Conservation (phyloP, 2,797 vertebrate genomes). For the Tauraco hartlaubi region DNA sequence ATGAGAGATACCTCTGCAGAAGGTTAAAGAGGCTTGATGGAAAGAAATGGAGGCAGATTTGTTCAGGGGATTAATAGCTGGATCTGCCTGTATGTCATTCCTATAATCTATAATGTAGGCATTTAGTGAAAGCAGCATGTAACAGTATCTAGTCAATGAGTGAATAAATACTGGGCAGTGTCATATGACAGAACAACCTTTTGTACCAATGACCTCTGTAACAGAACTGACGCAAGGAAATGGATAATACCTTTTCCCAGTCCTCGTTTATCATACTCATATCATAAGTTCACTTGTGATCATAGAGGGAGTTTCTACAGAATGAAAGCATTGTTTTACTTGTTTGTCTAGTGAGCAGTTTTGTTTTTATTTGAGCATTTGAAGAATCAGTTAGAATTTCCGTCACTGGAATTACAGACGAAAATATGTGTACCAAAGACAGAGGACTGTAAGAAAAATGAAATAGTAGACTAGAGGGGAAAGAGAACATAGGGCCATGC, state of each 20-base stretch:
- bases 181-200: background rate
- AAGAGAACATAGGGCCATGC: background rate
- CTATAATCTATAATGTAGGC: background rate
- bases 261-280: background rate
- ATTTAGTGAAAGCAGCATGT: background rate
- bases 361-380: background rate
- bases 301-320: background rate
- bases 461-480: background rate
- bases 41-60: conserved; percentile 9
- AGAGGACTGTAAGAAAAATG: background rate
- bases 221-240: background rate
- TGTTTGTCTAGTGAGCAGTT: background rate
- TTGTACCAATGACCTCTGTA: background rate
- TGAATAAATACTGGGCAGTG: background rate
- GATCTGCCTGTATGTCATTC: background rate
- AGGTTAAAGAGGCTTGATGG: background rate
- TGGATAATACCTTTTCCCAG: background rate
- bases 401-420: background rate
- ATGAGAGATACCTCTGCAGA: background rate
- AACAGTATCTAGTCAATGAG: background rate
- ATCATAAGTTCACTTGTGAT: background rate
- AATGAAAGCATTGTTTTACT: background rate
- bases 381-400: background rate
- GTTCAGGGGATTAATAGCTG: conserved; percentile 19
- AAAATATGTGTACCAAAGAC: background rate